These are phyloP conservation scores for Etheostoma perlongum DNA, from an alignment of 2,797 vertebrate species.

Conservation along the genomic window DNA sequence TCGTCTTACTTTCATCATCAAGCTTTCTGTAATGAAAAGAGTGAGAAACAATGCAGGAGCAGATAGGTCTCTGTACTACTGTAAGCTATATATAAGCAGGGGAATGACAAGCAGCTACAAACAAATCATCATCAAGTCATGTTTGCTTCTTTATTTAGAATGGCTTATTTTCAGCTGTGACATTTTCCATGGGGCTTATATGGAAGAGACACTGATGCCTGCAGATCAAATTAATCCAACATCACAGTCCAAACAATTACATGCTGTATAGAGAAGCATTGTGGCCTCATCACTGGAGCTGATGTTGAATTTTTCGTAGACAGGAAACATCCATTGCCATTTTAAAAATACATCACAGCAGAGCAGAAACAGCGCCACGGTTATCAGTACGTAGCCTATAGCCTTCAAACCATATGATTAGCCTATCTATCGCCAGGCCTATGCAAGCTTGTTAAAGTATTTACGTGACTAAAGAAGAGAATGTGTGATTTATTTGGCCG, in stretches of 20 bases:
- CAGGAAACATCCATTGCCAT: background rate
- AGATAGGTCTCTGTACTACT: conserved; percentile 6
- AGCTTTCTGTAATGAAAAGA: conserved; percentile 48
- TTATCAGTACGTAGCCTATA: conserved; percentile 12
- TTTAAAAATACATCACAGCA: background rate
- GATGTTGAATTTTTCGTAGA: background rate
- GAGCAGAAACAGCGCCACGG: conserved; percentile 18
- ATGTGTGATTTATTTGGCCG: background rate
- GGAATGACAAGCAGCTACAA: conserved; percentile 49
- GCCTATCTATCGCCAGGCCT: conserved; percentile 45
- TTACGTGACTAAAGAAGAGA: background rate
- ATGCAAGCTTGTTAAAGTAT: background rate
- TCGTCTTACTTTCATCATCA: conserved; percentile 64
- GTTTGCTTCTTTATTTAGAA: conserved; percentile 62
- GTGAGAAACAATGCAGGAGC: conserved; percentile 29
- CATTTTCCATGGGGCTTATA: conserved; percentile 30
- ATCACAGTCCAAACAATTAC: conserved; percentile 18
- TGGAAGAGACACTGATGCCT: conserved; percentile 29
- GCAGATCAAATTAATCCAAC: conserved; percentile 51
- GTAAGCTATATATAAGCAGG: conserved; percentile 29
- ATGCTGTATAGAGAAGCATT: background rate
- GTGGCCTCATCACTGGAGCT: background rate
- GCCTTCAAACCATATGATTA: conserved; percentile 57
- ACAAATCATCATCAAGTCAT: conserved; percentile 30
- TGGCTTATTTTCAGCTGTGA: conserved; percentile 45